Conservation (phyloP, 2,113 vertebrate species). For the Symphodus melops region DNA sequence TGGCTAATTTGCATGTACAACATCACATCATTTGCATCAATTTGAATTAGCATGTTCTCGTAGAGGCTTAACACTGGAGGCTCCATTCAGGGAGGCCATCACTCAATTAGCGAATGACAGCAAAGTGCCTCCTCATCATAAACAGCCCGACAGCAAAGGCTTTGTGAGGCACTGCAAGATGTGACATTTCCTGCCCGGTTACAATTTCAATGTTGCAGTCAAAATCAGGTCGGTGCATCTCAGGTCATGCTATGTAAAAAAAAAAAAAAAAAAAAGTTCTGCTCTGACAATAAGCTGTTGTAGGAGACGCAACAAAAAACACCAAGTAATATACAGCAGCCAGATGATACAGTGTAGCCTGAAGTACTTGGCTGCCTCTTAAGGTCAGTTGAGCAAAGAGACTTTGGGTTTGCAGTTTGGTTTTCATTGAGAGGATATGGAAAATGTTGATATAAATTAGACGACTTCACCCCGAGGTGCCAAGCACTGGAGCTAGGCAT, state of each 20-base stretch:
- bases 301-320: too few relatives aligned
- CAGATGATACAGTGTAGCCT: too few relatives aligned
- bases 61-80: slow-evolving; percentile 1
- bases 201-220: neutral
- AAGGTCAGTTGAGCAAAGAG: too few relatives aligned
- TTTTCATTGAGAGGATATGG: too few relatives aligned
- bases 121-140: slow-evolving; percentile 3
- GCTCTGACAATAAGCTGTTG: neutral
- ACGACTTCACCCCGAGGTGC: too few relatives aligned
- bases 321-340: too few relatives aligned
- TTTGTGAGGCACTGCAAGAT: neutral
- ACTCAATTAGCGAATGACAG: slow-evolving; percentile 49
- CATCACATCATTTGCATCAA: slow-evolving; percentile 61
- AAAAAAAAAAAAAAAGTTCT: slow-evolving; percentile 10
- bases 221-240: slow-evolving; percentile 37
- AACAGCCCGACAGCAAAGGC: slow-evolving; percentile 14
- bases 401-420: too few relatives aligned
- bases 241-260: slow-evolving; percentile 31
- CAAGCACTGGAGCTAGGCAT: too few relatives aligned
- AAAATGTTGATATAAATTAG: too few relatives aligned
- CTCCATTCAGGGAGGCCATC: slow-evolving; percentile 33
- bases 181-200: slow-evolving; percentile 35
- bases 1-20: slow-evolving; percentile 74
- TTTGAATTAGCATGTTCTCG: slow-evolving; percentile 65
- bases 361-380: too few relatives aligned